Evolutionary conservation across 2,797 vertebrate species (phyloP), one percentile per base, ranked within the genome.

Genomic region (Echiichthys vipera): DNA sequence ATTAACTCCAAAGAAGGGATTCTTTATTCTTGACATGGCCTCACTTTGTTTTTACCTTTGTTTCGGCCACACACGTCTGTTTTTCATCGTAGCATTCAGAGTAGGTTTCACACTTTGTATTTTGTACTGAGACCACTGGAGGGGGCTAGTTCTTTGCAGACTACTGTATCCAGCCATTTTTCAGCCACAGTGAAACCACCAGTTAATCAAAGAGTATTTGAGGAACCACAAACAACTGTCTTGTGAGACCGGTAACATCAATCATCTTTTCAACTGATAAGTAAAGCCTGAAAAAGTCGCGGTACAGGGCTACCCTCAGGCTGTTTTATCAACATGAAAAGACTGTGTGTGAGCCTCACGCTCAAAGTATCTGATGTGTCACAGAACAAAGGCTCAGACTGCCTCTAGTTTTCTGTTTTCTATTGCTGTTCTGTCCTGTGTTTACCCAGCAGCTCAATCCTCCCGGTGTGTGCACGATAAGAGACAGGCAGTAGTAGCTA

Each of bases 401-500:
- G 47, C 61, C 9, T 58, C 57, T 68, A n/a, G 67, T 72, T 81
- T 58, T 75, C 56, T 71, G 47, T 61, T 77, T 78, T 79, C 74
- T 68, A 27, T 36, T 66, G 65, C 63, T 18, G 73, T 37, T 37
- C 50, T 56, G 32, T 36, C 64, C 69, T 25, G 47, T 91, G 87
- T 92, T 91, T 91, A 71, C 85, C 51, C 40, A 74, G 82, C 73
- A 78, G 81, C 78, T 84, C 81, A 64, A 20, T 91, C 89, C 86
- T 79, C 51, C 7, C 15, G 24, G 66, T 61, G 77, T 74, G 61
- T 20, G 51, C 58, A 24, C 30, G 87, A 92, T 92, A 91, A 91
- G 87, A 74, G 76, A 70, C 72, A 65, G 69, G 69, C 84, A 47
- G 91, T 79, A 77, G 79, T 79, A 77, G 79, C 73, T 87, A 80